Conservation (phyloP, 2,797 vertebrate species). For the Hemitrygon akajei region DNA sequence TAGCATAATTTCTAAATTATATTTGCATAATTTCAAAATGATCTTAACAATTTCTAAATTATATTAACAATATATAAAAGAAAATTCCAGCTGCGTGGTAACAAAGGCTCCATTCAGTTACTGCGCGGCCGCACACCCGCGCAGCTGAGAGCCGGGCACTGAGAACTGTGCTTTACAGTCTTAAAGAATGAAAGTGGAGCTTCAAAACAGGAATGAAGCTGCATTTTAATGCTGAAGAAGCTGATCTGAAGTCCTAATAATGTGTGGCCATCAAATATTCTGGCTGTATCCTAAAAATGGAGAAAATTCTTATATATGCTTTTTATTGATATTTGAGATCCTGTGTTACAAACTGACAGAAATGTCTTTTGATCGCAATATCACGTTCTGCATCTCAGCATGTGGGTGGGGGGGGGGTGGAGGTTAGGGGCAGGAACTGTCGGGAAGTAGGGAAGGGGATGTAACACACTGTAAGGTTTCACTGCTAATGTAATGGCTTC, state of each 20-base stretch:
- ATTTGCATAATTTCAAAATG: no score
- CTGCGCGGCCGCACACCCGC: no score
- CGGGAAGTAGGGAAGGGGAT: no score
- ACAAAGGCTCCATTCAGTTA: no score
- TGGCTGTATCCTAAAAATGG: background rate
- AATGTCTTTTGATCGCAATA: background rate
- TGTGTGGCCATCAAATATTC: background rate
- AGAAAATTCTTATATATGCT: background rate
- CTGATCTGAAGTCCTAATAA: background rate
- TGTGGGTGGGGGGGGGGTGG: no score
- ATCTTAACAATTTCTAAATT: no score
- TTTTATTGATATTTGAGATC: background rate
- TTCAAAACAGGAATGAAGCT: background rate
- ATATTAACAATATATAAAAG: no score
- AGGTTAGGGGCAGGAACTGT: no score
- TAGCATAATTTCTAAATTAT: no score
- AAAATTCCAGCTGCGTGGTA: no score
- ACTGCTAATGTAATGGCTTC: no score
- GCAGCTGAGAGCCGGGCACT: background rate
- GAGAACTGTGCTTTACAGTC: background rate
- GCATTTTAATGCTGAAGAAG: background rate
- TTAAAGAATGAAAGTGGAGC: background rate
- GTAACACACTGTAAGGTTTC: no score
- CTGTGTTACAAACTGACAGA: background rate
- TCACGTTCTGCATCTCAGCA: background rate